Percentiles rank a stretch among this genome's conserved stretches.
phyloP scores from a whole-genome alignment of 2,113 vertebrate genomes.

The Daubentonia madagascariensis region DNA sequence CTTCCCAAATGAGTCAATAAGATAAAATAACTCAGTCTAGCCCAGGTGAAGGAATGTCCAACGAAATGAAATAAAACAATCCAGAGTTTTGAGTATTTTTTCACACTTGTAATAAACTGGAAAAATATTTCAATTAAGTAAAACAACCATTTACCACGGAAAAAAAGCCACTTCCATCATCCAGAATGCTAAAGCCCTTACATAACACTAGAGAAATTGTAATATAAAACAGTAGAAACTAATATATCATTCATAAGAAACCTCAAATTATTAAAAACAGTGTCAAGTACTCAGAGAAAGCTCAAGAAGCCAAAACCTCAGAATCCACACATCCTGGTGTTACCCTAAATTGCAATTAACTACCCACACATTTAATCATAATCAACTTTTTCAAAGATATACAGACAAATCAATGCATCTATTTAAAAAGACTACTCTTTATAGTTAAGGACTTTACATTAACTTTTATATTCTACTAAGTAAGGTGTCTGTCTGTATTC shows the following conservation, averaged over 20 bases:
- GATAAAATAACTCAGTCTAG: conserved; percentile 34
- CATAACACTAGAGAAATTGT: conserved; percentile 51
- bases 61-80: conserved; percentile 59
- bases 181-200: conserved; percentile 55
- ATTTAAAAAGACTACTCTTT: conserved; percentile 56
- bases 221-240: conserved; percentile 58
- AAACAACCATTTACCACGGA: conserved; percentile 21
- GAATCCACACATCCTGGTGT: conserved; percentile 36
- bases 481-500: conserved; percentile 50
- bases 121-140: conserved; percentile 54
- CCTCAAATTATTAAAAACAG: conserved; percentile 27
- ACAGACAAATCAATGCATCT: conserved; percentile 61
- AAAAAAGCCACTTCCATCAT: conserved; percentile 34
- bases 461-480: conserved; percentile 57
- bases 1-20: conserved; percentile 40
- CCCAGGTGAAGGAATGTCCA: conserved; percentile 48
- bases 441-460: conserved; percentile 59
- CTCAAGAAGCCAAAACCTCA: conserved; percentile 48
- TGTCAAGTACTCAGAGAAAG: conserved; percentile 50
- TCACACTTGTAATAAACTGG: conserved; percentile 50
- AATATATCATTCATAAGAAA: conserved; percentile 53
- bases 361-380: conserved; percentile 48
- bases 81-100: conserved; percentile 43
- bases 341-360: conserved; percentile 57
- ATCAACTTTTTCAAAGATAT: conserved; percentile 52